phyloP scores from a whole-genome alignment of 2,888 invertebrate species.

The Ornithoptera alexandrae region DNA sequence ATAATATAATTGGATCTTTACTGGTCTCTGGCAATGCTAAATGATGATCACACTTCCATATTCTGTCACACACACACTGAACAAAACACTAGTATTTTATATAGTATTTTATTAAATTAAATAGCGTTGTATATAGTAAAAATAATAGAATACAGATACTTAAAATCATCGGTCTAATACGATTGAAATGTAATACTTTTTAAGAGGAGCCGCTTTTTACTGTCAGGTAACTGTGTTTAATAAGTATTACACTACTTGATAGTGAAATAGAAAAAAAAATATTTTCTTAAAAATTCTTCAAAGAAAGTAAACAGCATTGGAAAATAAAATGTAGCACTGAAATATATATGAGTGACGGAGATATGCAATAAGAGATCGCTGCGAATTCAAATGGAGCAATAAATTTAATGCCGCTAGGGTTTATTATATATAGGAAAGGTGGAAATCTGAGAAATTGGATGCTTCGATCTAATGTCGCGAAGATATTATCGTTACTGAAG shows the following conservation, averaged over 20 bases:
- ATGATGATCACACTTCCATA: background rate
- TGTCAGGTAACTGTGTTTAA: too few species aligned
- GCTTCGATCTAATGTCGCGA: constrained; percentile 27
- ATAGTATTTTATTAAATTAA: too few species aligned
- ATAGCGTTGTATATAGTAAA: too few species aligned
- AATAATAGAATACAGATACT: too few species aligned
- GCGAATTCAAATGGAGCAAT: constrained; percentile 39
- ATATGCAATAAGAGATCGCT: constrained; percentile 41
- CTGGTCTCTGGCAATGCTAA: background rate
- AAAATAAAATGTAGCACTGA: constrained; percentile 37
- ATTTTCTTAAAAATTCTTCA: background rate
- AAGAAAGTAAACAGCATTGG: constrained; percentile 8
- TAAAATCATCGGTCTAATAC: too few species aligned
- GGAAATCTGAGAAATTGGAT: constrained; percentile 40
- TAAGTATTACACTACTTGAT: too few species aligned
- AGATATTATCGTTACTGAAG: constrained; percentile 2
- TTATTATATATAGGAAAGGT: constrained; percentile 33
- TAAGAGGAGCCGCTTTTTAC: too few species aligned
- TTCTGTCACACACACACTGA: too few species aligned
- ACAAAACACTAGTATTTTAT: too few species aligned
- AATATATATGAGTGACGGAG: constrained; percentile 38
- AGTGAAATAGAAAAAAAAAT: background rate
- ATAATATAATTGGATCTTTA: too few species aligned
- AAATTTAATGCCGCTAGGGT: constrained; percentile 42
- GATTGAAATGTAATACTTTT: too few species aligned